Evolutionary conservation across 37 sponge, comb jelly and placozoan species (phyloP), one percentile per base, ranked within the genome.

Genomic region (Oscarella lobularis): DNA sequence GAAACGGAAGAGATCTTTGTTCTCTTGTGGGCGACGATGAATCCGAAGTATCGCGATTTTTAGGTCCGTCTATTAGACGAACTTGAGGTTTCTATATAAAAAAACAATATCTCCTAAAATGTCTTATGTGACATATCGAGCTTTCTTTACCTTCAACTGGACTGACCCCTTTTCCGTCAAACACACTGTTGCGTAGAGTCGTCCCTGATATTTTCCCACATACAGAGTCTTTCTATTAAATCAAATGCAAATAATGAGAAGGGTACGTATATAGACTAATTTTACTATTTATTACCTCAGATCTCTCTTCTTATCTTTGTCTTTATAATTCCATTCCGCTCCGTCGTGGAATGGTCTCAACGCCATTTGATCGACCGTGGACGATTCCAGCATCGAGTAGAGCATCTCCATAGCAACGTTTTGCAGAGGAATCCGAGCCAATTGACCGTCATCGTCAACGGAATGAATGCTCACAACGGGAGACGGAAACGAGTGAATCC

Each of bases 391-490:
- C 36, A 89, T 83, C 38, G 38, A 48, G 33, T 73, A 74, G 34
- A 91, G 66, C 38, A 85, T 76, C 9, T 77, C 66, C 20, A 40
- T n/a, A 27, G 83, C 86, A 27, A 87, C 77, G 31, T 73, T 80
- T 32, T 80, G 79, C 1, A 88, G 40, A 0, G 88, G 82, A 6
- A 91, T 37, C 72, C 79, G 78, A 31, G 82, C 37, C 4, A 91
- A 78, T 5, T 20, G 39, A 2, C 83, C 83, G 27, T 77, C 80
- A 1, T n/a, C 9, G 38, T 80, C 82, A 54, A 69, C 66, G 30
- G 82, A 66, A 37, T 85, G 87, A 30, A 87, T 54, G 30, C 80
- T 77, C 1, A 88, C 87, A 2, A 91, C 85, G 14, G 92, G 92
- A 41, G 89, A 85, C 14, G 38, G 40, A 37, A 78, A 87, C 30